phyloP scores from a whole-genome alignment of 2,888 invertebrate species.

The Drosophila basisetae region DNA sequence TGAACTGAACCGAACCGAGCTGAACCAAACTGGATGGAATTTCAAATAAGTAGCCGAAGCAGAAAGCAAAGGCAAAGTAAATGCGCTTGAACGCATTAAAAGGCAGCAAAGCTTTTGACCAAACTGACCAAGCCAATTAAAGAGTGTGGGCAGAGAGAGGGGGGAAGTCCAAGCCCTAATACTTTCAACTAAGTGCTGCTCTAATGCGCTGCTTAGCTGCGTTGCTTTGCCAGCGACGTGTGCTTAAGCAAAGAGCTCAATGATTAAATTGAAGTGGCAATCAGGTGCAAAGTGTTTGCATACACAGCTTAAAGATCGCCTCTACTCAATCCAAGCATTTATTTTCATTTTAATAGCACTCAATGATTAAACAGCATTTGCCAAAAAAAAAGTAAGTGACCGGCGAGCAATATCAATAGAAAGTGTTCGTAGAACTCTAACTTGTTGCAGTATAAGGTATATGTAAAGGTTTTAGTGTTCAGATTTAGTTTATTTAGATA shows the following conservation, averaged over 20 bases:
- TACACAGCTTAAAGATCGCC: slow-evolving; percentile 4
- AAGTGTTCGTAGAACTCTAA: neutral
- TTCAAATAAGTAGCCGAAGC: slow-evolving; percentile 56
- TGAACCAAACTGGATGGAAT: slow-evolving; percentile 36
- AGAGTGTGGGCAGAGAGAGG: neutral
- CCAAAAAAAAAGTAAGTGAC: neutral
- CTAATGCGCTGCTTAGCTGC: slow-evolving; percentile 57
- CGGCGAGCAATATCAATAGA: neutral
- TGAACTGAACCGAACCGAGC: neutral
- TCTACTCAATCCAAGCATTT: neutral
- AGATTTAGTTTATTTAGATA: neutral
- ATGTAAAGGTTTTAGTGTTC: neutral
- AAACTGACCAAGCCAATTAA: slow-evolving; percentile 28
- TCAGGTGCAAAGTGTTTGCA: slow-evolving; percentile 34
- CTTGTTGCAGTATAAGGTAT: neutral
- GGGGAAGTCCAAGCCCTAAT: slow-evolving; percentile 27
- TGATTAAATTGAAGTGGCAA: slow-evolving; percentile 37
- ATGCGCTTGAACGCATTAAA: slow-evolving; percentile 71
- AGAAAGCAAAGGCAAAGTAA: slow-evolving; percentile 47
- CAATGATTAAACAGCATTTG: neutral
- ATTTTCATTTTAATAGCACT: neutral
- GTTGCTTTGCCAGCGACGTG: slow-evolving; percentile 56
- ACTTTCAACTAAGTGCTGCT: slow-evolving; percentile 52
- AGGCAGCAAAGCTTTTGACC: slow-evolving; percentile 56
- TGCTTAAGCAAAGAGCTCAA: slow-evolving; percentile 38